Evolutionary conservation across 2,797 vertebrate species (phyloP), one percentile per base, ranked within the genome.

Genomic region (Sebastes taczanowskii): DNA sequence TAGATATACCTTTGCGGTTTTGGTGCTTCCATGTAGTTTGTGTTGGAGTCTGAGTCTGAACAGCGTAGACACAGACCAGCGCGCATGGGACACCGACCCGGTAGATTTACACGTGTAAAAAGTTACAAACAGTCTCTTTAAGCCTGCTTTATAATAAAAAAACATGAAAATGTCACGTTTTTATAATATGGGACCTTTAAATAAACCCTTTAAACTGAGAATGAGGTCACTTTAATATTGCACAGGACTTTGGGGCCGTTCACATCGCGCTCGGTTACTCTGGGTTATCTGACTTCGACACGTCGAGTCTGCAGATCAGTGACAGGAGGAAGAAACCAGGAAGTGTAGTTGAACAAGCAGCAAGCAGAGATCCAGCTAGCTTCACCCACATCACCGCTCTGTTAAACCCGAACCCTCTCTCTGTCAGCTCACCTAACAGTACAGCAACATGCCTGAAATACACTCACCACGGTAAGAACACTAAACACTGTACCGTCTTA

Each of bases 381-480:
- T 65, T 8, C 27, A 11, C 7, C 30, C 0, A 6, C 61, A 14
- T 2, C 30, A 27, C 16, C 1, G 16, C 22, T 74, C 34, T 30
- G 14, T 46, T 60, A 1, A 5, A n/a, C 2, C 60, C 16, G 25
- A 2, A n/a, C 3, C 60, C 16, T 6, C 18, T 22, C 5, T 13
- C 29, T 29, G 38, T 65, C 25, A 58, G 63, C 55, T 27, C n/a
- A 6, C 5, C 1, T 55, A 2, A 52, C 64, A 0, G 27, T 4
- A 18, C 0, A 42, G 11, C 29, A 84, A 78, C 18, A 94, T 93
- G 93, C 91, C 82, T 14, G 87, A 91, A 63, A 38, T 60, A 60
- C 83, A 82, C 22, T 77, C n/a, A 46, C 23, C n/a, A 7, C 85
- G 89, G 93, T 94, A 78, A 89, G 87, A 58, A 53, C 1, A 5